Evolutionary conservation across 1,140 invertebrate species (phyloP).

Genomic region (Drosophila mojavensis): DNA sequence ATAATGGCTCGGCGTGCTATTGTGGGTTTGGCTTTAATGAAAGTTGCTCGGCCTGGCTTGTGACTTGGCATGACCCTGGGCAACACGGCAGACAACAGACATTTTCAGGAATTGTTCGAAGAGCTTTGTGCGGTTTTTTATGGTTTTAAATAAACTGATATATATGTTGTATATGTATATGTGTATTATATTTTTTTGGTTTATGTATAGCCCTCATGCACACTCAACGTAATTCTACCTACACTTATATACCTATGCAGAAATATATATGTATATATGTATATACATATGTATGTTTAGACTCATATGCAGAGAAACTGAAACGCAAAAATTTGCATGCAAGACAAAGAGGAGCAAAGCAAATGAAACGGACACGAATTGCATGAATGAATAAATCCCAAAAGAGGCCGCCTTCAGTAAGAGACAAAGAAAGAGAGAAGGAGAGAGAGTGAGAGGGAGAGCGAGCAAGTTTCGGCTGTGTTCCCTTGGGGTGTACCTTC

Average conservation of each 20-base stretch:
- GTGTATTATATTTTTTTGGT: constrained; percentile 5
- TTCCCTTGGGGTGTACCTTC: constrained; percentile 20
- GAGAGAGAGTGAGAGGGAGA: background rate
- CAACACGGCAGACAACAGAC: constrained; percentile 37
- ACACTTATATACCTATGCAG: constrained; percentile 24
- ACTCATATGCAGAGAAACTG: constrained; percentile 33
- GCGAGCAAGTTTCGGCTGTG: background rate
- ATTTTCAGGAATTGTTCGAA: constrained; percentile 57
- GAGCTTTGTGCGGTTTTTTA: constrained; percentile 47
- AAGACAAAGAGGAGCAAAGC: constrained; percentile 48
- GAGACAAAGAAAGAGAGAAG: background rate
- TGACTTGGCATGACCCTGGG: constrained; percentile 63
- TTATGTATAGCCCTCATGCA: constrained; percentile 30
- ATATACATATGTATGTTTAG: constrained; percentile 23
- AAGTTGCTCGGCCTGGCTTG: constrained; percentile 60
- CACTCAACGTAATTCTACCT: constrained; percentile 57
- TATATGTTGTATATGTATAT: too few relatives aligned
- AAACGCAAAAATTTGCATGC: constrained; percentile 62
- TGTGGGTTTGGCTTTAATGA: constrained; percentile 67
- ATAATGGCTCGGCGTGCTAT: constrained; percentile 33
- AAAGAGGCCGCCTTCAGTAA: constrained; percentile 26
- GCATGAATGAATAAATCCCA: constrained; percentile 60
- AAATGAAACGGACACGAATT: constrained; percentile 55
- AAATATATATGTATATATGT: background rate
- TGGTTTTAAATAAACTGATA: background rate